Evolutionary conservation across 2,113 vertebrate genomes (phyloP).

Genomic region (Xenus cinereus): DNA sequence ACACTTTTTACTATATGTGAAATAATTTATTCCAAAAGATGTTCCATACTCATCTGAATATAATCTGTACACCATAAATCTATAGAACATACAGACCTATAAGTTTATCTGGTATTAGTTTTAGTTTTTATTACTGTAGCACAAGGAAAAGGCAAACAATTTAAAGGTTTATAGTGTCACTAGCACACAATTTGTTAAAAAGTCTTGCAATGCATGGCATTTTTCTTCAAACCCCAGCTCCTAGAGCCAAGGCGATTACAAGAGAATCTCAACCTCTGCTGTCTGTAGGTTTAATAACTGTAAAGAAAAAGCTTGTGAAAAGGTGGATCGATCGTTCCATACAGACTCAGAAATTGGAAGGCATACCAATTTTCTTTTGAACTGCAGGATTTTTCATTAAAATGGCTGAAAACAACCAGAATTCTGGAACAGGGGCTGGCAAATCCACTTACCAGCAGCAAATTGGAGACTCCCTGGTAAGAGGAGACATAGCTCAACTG

Average conservation of each 20-base stretch:
- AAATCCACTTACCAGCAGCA: not conserved
- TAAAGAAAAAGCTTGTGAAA: not conserved
- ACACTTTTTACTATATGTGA: not conserved
- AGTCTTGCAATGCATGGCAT: not conserved
- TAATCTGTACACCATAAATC: not conserved
- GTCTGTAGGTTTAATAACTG: not conserved
- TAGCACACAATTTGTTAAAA: not conserved
- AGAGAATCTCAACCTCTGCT: not conserved
- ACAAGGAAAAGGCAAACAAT: not conserved
- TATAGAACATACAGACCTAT: not conserved
- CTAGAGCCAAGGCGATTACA: not conserved
- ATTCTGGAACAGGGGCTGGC: not conserved
- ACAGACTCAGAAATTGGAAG: not conserved
- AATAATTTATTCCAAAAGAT: not conserved
- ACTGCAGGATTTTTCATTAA: not conserved
- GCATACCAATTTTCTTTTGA: not conserved
- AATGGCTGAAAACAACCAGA: not conserved
- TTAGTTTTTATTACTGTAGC: not conserved
- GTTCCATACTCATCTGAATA: not conserved
- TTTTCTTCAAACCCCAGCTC: not conserved
- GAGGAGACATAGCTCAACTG: not conserved
- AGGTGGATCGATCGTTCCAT: not conserved
- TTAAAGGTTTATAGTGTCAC: not conserved
- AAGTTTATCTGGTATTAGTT: not conserved
- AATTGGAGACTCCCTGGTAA: not conserved